These are phyloP conservation scores for Piaya cayana DNA, from an alignment of 2,113 vertebrate species.

Conservation along the genomic window DNA sequence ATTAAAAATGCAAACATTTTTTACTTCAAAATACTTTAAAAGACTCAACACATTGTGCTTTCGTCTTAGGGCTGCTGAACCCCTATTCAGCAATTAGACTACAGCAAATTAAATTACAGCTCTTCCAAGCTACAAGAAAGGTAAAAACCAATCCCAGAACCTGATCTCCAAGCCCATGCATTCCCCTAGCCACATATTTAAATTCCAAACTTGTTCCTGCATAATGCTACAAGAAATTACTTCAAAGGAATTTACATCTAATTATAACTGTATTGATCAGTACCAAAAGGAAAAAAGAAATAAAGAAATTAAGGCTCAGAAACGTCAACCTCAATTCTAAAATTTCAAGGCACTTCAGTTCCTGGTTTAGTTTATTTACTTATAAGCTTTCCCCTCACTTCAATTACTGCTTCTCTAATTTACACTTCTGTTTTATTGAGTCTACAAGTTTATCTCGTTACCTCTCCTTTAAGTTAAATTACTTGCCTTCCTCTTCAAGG, in stretches of 20 bases:
- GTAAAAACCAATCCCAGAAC: not conserved
- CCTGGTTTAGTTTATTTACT: not conserved
- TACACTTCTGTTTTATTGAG: not conserved
- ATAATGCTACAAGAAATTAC: not conserved
- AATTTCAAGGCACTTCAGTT: not conserved
- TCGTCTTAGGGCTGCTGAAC: not conserved
- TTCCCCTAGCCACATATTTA: not conserved
- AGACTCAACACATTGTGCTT: not conserved
- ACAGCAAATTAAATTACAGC: not conserved
- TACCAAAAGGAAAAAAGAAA: not conserved
- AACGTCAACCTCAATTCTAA: not conserved
- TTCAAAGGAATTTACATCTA: not conserved
- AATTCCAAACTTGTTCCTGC: not conserved
- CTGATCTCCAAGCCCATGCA: not conserved
- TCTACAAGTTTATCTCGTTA: not conserved
- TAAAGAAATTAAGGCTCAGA: not conserved
- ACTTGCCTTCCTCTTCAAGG: not conserved
- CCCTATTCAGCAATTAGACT: not conserved
- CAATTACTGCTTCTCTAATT: not conserved
- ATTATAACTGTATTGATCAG: not conserved
- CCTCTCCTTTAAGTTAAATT: not conserved
- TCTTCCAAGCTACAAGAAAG: not conserved
- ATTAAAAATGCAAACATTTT: not conserved
- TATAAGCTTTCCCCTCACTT: not conserved
- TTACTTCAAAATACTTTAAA: not conserved